Evolutionary conservation across 1,140 invertebrate genomes (phyloP).

Genomic region (Sinonovacula constricta): DNA sequence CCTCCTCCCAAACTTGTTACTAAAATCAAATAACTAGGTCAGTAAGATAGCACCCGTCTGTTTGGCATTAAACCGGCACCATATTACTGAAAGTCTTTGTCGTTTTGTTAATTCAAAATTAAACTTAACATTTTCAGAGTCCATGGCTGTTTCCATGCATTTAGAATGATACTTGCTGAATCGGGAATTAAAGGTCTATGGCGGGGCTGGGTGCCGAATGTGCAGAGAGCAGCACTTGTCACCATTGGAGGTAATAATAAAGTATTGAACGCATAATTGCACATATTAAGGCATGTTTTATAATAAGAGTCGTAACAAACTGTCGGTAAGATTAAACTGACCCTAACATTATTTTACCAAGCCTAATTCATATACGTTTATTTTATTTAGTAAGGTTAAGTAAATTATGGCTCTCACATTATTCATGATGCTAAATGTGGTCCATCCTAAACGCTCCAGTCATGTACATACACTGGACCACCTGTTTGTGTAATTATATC

Average conservation of each 20-base stretch:
- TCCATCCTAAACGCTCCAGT: neutral
- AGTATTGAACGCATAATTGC: conserved; percentile 20
- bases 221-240: conserved; percentile 89
- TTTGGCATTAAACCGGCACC: no score
- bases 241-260: conserved; percentile 86
- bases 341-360: no score
- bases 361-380: no score
- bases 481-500: neutral
- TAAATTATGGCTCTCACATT: neutral
- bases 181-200: conserved; percentile 90
- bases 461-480: neutral
- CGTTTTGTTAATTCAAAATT: no score
- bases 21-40: no score
- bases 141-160: conserved; percentile 86
- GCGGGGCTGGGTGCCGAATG: conserved; percentile 92
- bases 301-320: no score
- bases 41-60: no score
- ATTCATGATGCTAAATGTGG: neutral
- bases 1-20: no score
- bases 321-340: no score
- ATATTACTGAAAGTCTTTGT: no score
- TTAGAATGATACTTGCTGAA: conserved; percentile 85
- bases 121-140: conserved; percentile 83
- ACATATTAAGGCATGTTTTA: no score
- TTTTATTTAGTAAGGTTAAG: no score